A percentile compares a stretch with the other conserved stretches of the same genome.
Conservation (phyloP, 2,888 invertebrate genomes). For the Atethmia centrago region DNA sequence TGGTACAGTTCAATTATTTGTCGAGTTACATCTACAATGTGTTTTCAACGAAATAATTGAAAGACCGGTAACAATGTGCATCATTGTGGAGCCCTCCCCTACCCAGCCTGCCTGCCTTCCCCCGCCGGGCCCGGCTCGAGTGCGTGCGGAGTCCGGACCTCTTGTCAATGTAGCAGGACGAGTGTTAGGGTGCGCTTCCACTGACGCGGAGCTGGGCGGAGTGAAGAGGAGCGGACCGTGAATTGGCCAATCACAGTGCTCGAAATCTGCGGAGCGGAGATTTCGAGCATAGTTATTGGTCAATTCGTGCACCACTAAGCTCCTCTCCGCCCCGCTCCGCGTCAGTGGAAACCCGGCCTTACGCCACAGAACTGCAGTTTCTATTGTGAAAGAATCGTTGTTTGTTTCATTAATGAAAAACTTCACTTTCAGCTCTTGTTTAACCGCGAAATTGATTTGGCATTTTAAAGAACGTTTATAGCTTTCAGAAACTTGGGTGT, state of each 20-base stretch:
- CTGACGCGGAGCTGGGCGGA: too few relatives aligned
- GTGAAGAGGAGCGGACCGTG: too few relatives aligned
- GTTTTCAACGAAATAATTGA: slow-evolving; percentile 57
- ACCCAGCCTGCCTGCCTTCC: too few relatives aligned
- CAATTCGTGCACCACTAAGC: too few relatives aligned
- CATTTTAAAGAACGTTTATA: neutral
- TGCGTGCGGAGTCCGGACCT: slow-evolving; percentile 43
- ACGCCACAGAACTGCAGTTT: slow-evolving; percentile 19
- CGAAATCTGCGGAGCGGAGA: too few relatives aligned
- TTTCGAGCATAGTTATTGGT: too few relatives aligned
- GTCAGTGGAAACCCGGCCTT: too few relatives aligned
- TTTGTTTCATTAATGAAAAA: slow-evolving; percentile 23
- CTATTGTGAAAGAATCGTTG: slow-evolving; percentile 22
- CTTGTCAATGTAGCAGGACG: slow-evolving; percentile 23
- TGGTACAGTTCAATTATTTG: slow-evolving; percentile 46
- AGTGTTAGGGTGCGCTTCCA: slow-evolving; percentile 11
- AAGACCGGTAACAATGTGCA: slow-evolving; percentile 46
- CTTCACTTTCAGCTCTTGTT: neutral
- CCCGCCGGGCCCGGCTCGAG: slow-evolving; percentile 22
- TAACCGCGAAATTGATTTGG: neutral
- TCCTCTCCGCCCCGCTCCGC: too few relatives aligned
- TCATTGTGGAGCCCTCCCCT: slow-evolving; percentile 9
- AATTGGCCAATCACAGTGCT: too few relatives aligned
- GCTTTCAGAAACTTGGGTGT: too few relatives aligned
- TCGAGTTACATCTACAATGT: slow-evolving; percentile 39